These are phyloP conservation scores for Epinotia bilunana DNA, from an alignment of 2,888 invertebrate species.

Conservation along the genomic window DNA sequence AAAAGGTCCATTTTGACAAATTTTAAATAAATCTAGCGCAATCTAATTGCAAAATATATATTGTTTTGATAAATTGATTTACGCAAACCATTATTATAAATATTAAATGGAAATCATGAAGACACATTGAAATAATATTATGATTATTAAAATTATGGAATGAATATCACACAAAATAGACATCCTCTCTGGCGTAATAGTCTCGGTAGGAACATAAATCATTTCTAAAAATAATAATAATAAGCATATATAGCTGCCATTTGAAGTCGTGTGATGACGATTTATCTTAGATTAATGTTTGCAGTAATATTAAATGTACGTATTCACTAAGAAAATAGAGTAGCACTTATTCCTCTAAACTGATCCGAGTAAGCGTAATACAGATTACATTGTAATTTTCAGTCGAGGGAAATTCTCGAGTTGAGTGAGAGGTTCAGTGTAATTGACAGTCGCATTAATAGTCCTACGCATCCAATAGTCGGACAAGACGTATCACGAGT, in stretches of 20 bases:
- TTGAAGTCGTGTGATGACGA: constrained; percentile 51
- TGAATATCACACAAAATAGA: constrained; percentile 82
- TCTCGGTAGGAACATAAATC: constrained; percentile 46
- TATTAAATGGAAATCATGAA: constrained; percentile 65
- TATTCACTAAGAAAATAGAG: constrained; percentile 82
- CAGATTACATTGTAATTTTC: constrained; percentile 78
- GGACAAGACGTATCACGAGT: constrained; percentile 35
- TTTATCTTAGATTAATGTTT: constrained; percentile 65
- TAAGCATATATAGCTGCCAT: constrained; percentile 49
- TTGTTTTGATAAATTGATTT: constrained; percentile 55
- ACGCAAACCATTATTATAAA: constrained; percentile 52
- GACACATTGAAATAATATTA: constrained; percentile 66
- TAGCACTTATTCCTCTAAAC: constrained; percentile 81
- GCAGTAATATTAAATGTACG: constrained; percentile 69
- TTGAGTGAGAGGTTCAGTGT: constrained; percentile 74
- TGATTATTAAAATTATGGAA: constrained; percentile 71
- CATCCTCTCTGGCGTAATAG: constrained; percentile 67
- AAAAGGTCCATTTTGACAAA: constrained; percentile 55
- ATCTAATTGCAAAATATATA: constrained; percentile 77
- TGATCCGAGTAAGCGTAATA: constrained; percentile 84
- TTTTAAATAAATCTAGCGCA: constrained; percentile 76
- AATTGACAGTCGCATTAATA: constrained; percentile 60
- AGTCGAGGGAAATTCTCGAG: constrained; percentile 81
- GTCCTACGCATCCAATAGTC: constrained; percentile 42
- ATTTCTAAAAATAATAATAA: constrained; percentile 41